Base-by-base conservation (phyloP, 2,888 invertebrate genomes). In the Liodrosophila aerea region DNA sequence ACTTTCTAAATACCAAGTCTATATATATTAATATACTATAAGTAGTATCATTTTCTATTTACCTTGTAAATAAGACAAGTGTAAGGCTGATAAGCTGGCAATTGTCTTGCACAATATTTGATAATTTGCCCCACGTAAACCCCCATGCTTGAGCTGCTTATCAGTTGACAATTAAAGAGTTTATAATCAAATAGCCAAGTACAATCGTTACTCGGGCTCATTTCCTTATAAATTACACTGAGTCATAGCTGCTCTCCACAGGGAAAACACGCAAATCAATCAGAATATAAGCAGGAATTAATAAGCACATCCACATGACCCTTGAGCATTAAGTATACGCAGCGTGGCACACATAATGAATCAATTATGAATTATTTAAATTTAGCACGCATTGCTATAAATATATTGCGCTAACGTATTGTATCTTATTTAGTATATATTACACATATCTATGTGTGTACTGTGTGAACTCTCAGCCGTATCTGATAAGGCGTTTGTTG, bases 261-360 rank as follows among this genome's bases (percentile, higher is more conserved):
- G 22, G 1, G 7, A n/a, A 9, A n/a, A n/a, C 34, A 36, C 9
- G n/a, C 41, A 44, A 22, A 49, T 65, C 51, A 49, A 70, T 62
- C 54, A 49, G 29, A 57, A 31, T 36, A 36, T 40, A 37, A 64
- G 61, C 40, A 47, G 5, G 15, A 70, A 47, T 65, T 61, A 65
- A 70, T 69, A 64, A 69, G 39, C 37, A 53, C 3, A 53, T 5
- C 31, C 68, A 60, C 49, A 64, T 69, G 68, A 69, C 43, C 45
- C 13, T 71, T 57, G 63, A 63, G 59, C 40, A 62, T 71, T 57
- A 71, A 63, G 59, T 41, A 62, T 63, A 63, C 71, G 56, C 63
- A 37, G 39, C 11, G 52, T 53, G 46, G 3, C 30, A 36, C 50
- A 41, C 37, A 67, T 22, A n/a, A 2, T 8, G 9, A 36, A 34